A percentile compares a stretch with the other conserved stretches of the same genome.
Conservation (phyloP, 2,113 vertebrate species). For the Spermophilus dauricus region DNA sequence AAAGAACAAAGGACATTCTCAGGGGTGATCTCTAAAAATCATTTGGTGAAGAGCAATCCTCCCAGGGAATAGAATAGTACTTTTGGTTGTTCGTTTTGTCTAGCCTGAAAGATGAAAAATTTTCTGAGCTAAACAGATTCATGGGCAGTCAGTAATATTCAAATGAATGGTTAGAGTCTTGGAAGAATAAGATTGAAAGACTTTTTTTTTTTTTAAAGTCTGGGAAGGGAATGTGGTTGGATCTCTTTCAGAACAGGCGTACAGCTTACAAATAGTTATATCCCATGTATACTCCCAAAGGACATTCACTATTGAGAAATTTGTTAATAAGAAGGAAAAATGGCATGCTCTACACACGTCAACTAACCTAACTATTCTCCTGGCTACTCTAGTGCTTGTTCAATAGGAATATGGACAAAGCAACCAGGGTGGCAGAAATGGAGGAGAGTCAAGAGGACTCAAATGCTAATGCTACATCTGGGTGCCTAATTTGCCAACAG, state of each 20-base stretch:
- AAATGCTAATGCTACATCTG: background rate
- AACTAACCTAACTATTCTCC: background rate
- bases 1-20: background rate
- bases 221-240: background rate
- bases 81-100: background rate
- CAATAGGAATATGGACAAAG: background rate
- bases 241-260: background rate
- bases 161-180: background rate
- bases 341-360: background rate
- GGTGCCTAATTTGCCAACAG: background rate
- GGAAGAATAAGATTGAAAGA: background rate
- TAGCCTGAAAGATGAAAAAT: background rate
- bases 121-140: background rate
- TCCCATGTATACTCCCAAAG: background rate
- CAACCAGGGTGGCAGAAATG: background rate
- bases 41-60: background rate
- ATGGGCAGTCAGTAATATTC: background rate
- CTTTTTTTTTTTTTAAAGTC: background rate
- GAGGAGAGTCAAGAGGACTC: background rate
- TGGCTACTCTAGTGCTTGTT: background rate
- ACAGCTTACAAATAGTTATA: background rate
- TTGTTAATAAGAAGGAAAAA: constrained; percentile 1
- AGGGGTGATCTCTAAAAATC: background rate
- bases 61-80: background rate
- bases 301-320: background rate